phyloP scores from a whole-genome alignment of 2,888 invertebrate genomes.

The Sarcophaga caerulescens region DNA sequence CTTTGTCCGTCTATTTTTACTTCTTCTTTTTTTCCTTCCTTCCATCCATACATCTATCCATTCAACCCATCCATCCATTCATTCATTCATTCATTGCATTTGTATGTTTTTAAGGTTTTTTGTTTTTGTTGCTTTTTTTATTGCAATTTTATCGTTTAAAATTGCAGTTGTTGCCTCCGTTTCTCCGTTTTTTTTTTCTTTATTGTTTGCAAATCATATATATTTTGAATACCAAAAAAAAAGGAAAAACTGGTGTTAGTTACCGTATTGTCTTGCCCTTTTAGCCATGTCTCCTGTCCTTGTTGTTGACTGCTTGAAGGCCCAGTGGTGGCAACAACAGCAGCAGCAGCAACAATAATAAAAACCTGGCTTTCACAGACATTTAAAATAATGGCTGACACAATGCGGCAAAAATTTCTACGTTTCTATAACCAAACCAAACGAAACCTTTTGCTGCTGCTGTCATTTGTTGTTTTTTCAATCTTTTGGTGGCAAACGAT shows the following conservation, averaged over 20 bases:
- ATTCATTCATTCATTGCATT: background rate
- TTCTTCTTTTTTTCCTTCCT: too few relatives aligned
- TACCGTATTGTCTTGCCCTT: conserved; percentile 42
- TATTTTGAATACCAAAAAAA: conserved; percentile 43
- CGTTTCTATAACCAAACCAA: conserved; percentile 21
- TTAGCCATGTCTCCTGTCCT: conserved; percentile 36
- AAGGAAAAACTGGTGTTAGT: conserved; percentile 36
- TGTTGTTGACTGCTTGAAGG: conserved; percentile 11
- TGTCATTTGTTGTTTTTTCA: conserved; percentile 20
- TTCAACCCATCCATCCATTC: background rate
- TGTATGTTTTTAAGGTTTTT: background rate
- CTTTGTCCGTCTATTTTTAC: background rate
- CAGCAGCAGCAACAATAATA: conserved; percentile 22
- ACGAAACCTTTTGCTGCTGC: conserved; percentile 37
- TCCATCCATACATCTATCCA: background rate
- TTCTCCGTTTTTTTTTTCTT: conserved; percentile 3
- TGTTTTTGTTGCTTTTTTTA: conserved; percentile 11
- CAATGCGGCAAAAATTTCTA: conserved; percentile 64
- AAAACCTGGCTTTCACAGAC: conserved; percentile 44
- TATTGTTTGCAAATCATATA: conserved; percentile 36
- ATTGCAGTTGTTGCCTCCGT: conserved; percentile 51
- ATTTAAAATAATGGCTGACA: conserved; percentile 66
- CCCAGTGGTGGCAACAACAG: background rate
- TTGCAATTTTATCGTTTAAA: conserved; percentile 55
- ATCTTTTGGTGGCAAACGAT: background rate